Evolutionary conservation across 2,888 invertebrate genomes (phyloP), one percentile per base, ranked within the genome.

Genomic region (Drosophila lacicola): DNA sequence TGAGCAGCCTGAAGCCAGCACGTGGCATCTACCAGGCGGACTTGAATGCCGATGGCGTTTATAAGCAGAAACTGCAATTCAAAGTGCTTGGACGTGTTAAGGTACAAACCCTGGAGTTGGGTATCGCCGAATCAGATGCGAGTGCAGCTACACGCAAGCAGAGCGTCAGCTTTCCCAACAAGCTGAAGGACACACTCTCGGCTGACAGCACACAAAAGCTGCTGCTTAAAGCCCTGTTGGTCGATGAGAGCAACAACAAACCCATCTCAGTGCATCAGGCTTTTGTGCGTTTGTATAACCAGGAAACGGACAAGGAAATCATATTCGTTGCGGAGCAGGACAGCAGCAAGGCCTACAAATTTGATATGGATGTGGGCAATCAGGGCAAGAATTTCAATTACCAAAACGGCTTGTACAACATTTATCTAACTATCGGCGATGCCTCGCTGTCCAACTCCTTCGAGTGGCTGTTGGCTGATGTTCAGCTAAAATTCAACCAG

Each of bases 311-410:
- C n/a, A 95, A 95, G 69, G 99, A 99, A 93, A 96, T 98, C 51
- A 95, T 98, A 84, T 99, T 98, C 91, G 96, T 99, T 4, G 97
- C 98, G 1, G 98, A 99, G 91, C 95, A 96, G 4, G 98, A 98
- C 90, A 93, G 93, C 71, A 93, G 94, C 55, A 95, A 95, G 88
- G 93, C 95, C 0, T 98, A 99, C 92, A 97, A 97, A 93, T 96
- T 98, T 75, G 98, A 98, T 90, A 94, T 99, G 95, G 97, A 97
- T 91, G 94, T 98, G 47, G 96, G 96, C 46, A 94, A 95, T 44
- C 95, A 97, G 80, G 95, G 95, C 14, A 95, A 95, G 85, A 97
- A 97, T 88, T 95, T 99, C 87, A 94, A 94, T 63, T 94, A 95
- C 76, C 93, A 94, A 58, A 96, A 96, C 47, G 99, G 98, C 39